Evolutionary conservation across 2,113 vertebrate species (phyloP).

Genomic region (Raja brachyura): DNA sequence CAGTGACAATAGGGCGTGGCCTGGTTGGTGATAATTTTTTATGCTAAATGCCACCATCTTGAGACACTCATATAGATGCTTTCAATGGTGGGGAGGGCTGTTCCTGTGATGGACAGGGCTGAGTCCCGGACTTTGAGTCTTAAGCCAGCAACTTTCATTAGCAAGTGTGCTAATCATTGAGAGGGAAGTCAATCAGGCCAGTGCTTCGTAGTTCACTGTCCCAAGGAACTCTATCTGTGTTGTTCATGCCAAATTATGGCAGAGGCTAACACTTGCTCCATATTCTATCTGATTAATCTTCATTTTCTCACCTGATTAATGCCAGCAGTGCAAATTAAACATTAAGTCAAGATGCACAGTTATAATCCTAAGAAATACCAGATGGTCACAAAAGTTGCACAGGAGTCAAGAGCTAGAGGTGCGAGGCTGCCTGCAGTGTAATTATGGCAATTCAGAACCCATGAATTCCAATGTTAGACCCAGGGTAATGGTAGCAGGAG

Average conservation of each 20-base stretch:
- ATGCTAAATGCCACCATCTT: too few relatives aligned
- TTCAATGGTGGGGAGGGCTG: too few relatives aligned
- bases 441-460: conserved; percentile 3
- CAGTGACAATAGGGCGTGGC: too few relatives aligned
- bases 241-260: not conserved
- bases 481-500: not conserved
- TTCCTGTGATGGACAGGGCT: too few relatives aligned
- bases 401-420: not conserved
- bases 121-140: not conserved
- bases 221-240: not conserved
- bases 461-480: not conserved
- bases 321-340: conserved; percentile 2
- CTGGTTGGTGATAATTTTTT: too few relatives aligned
- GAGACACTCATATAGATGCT: too few relatives aligned
- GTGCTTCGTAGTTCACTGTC: not conserved
- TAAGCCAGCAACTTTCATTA: not conserved
- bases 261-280: not conserved
- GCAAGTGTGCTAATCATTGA: not conserved
- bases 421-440: conserved; percentile 3
- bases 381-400: conserved; percentile 20
- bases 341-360: not conserved
- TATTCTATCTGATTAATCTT: conserved; percentile 7
- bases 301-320: conserved; percentile 9
- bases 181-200: not conserved
- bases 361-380: conserved; percentile 20